Base-by-base conservation (phyloP, 2,113 vertebrate genomes). In the Pteronura brasiliensis region DNA sequence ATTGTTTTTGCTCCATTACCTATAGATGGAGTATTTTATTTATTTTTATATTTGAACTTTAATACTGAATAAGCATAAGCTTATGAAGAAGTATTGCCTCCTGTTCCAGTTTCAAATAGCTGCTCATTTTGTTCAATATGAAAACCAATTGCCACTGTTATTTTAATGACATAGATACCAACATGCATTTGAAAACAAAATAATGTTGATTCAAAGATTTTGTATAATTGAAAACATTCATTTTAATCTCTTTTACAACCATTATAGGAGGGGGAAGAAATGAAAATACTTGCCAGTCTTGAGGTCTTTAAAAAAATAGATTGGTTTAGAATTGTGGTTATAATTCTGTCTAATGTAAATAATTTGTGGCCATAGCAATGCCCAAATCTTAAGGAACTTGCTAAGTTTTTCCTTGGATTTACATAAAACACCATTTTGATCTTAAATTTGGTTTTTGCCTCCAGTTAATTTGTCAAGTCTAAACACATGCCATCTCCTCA, bases 201-300 rank as follows among this genome's bases (percentile, higher is more conserved):
- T 96, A 88, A 52, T 83, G 49, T 69, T 92, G 79, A 79, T 74
- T 94, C 6, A 65, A 63, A 90, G 27, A 93, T 90, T 81, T 29
- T 55, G 12, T 90, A 72, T 95, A 92, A 96, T 96, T 92, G 57
- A 96, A 95, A 93, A 87, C 61, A 80, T 86, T 96, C 88, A 18
- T 90, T 96, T 97, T 95, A 4, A 69, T 86, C 27, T 59, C 86
- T 97, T 92, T 90, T 21, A 59, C 57, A 83, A 67, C 7, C 39
- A 74, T 83, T 89, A 88, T 86, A 39, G 71, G 55, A 93, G 6
- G 34, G 69, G 44, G 23, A 59, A 95, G 44, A 81, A 36, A 21
- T 92, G 44, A 95, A 96, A 93, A 83, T 92, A 92, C 34, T 91
- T 97, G 82, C 61, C 42, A 84, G 42, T 87, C 52, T 96, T 94